These are phyloP conservation scores for Pholis gunnellus DNA, from an alignment of 2,113 vertebrate species.

Conservation along the genomic window DNA sequence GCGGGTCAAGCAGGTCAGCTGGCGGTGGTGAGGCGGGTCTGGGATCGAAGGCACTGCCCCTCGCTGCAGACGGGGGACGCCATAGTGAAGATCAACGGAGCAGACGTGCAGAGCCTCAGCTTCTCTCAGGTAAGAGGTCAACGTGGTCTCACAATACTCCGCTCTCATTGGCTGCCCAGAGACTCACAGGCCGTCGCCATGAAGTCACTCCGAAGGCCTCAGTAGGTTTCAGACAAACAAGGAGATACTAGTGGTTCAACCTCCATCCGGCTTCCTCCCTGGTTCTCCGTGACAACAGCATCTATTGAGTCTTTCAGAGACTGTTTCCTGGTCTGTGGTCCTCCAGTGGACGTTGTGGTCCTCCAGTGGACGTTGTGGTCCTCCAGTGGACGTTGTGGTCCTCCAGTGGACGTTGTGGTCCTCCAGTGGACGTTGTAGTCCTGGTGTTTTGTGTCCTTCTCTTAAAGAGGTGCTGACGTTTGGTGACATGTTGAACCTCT, in stretches of 20 bases:
- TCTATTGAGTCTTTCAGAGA: not conserved
- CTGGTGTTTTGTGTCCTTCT: not conserved
- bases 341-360: no score
- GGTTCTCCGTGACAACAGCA: not conserved
- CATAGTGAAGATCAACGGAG: slow-evolving; percentile 85
- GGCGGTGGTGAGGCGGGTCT: slow-evolving; percentile 81
- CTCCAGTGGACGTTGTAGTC: no score
- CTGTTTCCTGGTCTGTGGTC: not conserved
- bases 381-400: no score
- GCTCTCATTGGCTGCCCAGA: not conserved
- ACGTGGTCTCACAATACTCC: not conserved
- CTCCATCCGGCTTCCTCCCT: not conserved
- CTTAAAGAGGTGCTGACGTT: not conserved
- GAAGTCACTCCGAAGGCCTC: not conserved
- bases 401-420: not conserved
- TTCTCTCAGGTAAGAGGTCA: slow-evolving; percentile 76
- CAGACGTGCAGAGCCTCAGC: slow-evolving; percentile 80
- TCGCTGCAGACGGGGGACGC: slow-evolving; percentile 82
- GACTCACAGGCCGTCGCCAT: not conserved
- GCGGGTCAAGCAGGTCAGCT: slow-evolving; percentile 80
- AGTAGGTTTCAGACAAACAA: not conserved
- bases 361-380: no score
- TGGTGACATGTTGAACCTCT: not conserved
- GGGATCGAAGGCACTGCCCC: slow-evolving; percentile 83
- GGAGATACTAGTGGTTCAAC: not conserved